Evolutionary conservation across 1,140 invertebrate species (phyloP).

Genomic region (Euschistus heros): DNA sequence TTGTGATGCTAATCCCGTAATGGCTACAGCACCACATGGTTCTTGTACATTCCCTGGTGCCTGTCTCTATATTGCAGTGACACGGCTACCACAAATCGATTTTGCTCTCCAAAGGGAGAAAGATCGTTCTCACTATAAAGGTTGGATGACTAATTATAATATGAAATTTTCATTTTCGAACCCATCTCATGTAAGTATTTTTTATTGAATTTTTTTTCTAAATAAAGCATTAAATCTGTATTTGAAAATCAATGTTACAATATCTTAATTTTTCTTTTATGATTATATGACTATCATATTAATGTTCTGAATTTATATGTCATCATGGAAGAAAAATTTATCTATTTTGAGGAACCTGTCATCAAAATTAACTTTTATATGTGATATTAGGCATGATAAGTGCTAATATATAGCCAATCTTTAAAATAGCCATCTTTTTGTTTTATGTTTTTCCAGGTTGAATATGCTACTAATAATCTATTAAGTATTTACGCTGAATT

Average conservation of each 20-base stretch:
- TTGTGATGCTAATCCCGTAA: slow-evolving; percentile 17
- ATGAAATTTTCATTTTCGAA: slow-evolving; percentile 25
- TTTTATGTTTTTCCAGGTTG: slow-evolving; percentile 22
- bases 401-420: no score
- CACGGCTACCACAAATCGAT: slow-evolving; percentile 9
- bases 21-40: slow-evolving; percentile 6
- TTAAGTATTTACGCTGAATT: slow-evolving; percentile 20
- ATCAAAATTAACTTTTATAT: no score
- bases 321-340: no score
- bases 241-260: not conserved
- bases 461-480: slow-evolving; percentile 21
- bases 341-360: no score
- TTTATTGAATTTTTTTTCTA: not conserved
- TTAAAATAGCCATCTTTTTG: no score
- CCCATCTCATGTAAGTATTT: slow-evolving; percentile 23
- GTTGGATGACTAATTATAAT: slow-evolving; percentile 27
- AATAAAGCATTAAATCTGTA: not conserved
- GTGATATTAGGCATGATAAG: no score
- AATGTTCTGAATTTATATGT: no score
- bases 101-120: slow-evolving; percentile 14
- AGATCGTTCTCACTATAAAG: slow-evolving; percentile 13
- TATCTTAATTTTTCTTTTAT: not conserved
- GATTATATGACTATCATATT: no score
- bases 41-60: slow-evolving; percentile 19
- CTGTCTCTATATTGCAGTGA: slow-evolving; percentile 14